These are phyloP conservation scores for Allolobophora icterica DNA, from an alignment of 2,888 invertebrate species.

Conservation along the genomic window DNA sequence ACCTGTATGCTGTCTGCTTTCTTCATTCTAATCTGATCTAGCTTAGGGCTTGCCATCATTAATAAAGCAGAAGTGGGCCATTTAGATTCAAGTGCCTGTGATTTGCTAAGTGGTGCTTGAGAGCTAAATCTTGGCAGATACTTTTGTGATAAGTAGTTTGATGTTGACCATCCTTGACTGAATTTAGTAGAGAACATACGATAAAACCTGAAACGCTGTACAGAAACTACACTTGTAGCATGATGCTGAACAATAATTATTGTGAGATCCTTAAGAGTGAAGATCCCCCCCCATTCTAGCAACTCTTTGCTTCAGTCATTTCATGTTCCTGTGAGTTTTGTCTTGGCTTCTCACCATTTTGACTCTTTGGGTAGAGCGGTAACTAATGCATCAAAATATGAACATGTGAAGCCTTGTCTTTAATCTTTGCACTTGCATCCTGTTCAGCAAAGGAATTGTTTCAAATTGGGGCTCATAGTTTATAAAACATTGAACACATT, in stretches of 20 bases:
- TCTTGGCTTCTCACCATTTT: no score
- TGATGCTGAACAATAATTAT: not conserved
- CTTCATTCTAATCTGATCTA: not conserved
- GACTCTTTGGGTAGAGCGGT: no score
- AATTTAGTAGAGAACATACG: not conserved
- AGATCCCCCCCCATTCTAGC: not conserved
- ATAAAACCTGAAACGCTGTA: no score
- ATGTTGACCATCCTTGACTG: not conserved
- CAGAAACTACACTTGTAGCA: not conserved
- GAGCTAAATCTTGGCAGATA: not conserved
- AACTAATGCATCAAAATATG: no score
- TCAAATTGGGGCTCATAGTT: no score
- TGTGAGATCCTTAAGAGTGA: not conserved
- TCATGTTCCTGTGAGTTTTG: no score
- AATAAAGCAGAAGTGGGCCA: slow-evolving; percentile 2
- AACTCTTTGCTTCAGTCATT: no score
- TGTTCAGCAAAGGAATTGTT: no score
- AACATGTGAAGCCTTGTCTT: no score
- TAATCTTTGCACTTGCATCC: no score
- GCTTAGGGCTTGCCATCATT: not conserved
- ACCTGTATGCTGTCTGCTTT: not conserved
- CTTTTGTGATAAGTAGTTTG: not conserved
- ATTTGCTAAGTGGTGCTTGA: not conserved
- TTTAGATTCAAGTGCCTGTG: slow-evolving; percentile 17
- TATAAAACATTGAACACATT: no score